These are phyloP conservation scores for Isaurus tuberculatus DNA, from an alignment of 92 coral and sea anemone species.

Conservation along the genomic window DNA sequence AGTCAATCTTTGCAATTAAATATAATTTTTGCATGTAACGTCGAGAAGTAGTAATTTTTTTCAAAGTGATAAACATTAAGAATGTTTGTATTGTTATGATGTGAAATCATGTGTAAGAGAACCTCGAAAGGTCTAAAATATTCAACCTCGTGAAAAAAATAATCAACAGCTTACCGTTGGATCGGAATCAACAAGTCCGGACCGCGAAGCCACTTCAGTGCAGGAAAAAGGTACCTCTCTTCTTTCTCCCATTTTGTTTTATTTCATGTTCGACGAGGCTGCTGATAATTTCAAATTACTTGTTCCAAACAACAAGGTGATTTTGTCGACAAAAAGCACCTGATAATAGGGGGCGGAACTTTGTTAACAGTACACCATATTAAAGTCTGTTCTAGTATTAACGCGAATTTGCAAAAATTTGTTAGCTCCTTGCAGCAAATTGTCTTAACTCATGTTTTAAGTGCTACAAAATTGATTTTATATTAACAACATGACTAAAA, in stretches of 20 bases:
- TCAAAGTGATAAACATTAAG: conserved; percentile 8
- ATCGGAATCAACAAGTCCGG: neutral
- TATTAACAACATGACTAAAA: neutral
- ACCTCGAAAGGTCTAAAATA: neutral
- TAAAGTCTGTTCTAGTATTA: neutral
- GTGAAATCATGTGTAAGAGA: conserved; percentile 35
- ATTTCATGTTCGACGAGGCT: neutral
- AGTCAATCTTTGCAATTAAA: neutral
- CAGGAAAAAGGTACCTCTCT: neutral
- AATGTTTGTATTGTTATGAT: conserved; percentile 11
- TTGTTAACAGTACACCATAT: conserved; percentile 29
- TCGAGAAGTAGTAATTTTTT: conserved; percentile 1
- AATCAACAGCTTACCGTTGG: neutral
- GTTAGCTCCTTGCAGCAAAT: neutral
- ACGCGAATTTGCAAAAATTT: neutral
- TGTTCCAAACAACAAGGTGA: conserved; percentile 27
- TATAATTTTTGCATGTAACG: neutral
- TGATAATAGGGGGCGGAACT: conserved; percentile 23
- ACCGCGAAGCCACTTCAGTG: neutral
- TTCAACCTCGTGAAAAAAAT: neutral
- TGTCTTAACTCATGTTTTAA: neutral
- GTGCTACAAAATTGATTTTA: neutral
- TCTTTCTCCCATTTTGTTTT: neutral
- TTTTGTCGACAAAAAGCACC: conserved; percentile 30
- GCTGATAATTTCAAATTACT: neutral